Percentiles rank a stretch among this genome's conserved stretches.
phyloP scores from a whole-genome alignment of 2,797 vertebrate genomes.

The Alosa sapidissima region DNA sequence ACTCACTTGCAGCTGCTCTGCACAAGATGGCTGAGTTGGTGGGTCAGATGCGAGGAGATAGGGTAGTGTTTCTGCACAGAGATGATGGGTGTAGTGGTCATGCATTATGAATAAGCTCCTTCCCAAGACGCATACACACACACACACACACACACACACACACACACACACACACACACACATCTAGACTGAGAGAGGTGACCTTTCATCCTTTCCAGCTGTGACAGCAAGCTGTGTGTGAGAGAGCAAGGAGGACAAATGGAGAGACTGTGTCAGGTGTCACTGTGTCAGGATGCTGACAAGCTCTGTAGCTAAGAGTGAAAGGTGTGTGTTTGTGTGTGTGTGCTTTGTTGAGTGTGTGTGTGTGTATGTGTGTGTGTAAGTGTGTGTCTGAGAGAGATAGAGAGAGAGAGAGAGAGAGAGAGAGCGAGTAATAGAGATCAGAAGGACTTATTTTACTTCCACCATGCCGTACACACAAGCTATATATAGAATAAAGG shows the following conservation, averaged over 20 bases:
- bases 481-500: too few relatives aligned
- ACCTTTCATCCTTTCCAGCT: slow-evolving; percentile 9
- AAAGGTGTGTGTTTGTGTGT: slow-evolving; percentile 8
- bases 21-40: neutral
- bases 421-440: neutral
- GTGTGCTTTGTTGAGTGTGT: neutral
- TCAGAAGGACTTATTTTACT: neutral
- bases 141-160: slow-evolving; percentile 13
- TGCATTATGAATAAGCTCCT: neutral
- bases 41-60: neutral
- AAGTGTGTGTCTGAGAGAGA: neutral
- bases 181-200: neutral
- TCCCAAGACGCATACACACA: neutral
- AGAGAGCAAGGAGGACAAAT: neutral
- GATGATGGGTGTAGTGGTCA: neutral
- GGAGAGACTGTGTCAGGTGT: neutral
- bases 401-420: neutral
- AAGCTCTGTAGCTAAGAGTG: neutral
- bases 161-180: neutral
- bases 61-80: neutral
- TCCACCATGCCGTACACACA: neutral
- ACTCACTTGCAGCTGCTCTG: neutral
- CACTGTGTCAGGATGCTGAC: slow-evolving; percentile 9
- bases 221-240: slow-evolving; percentile 12
- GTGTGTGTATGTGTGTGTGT: slow-evolving; percentile 23